These are phyloP conservation scores for Drosophila helvetica DNA, from an alignment of 2,888 invertebrate genomes.

Conservation along the genomic window DNA sequence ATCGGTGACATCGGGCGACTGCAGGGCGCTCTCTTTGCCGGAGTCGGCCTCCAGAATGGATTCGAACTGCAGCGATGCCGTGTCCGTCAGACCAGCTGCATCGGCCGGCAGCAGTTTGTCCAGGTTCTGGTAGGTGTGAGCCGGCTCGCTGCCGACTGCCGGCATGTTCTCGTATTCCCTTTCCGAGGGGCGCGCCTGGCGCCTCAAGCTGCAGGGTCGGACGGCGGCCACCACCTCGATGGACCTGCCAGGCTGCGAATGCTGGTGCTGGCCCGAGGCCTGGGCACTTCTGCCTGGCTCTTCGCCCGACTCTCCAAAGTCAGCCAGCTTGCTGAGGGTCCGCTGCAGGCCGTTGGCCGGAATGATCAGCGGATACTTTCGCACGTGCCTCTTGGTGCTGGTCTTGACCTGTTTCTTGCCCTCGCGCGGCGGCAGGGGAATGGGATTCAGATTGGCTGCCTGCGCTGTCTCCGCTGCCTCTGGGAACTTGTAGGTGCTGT, in stretches of 20 bases:
- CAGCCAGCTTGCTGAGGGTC: conserved; percentile 86
- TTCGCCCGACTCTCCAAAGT: conserved; percentile 45
- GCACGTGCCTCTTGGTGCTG: conserved; percentile 89
- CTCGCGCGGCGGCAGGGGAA: conserved; percentile 92
- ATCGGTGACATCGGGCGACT: conserved; percentile 83
- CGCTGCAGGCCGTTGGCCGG: conserved; percentile 87
- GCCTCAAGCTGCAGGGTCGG: conserved; percentile 62
- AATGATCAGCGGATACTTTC: conserved; percentile 92
- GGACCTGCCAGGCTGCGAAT: conserved; percentile 37
- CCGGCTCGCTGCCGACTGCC: conserved; percentile 26
- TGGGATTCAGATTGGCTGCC: conserved; percentile 85
- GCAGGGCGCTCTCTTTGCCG: conserved; percentile 76
- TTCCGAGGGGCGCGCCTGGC: conserved; percentile 38
- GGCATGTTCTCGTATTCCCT: conserved; percentile 74
- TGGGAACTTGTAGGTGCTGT: conserved; percentile 82
- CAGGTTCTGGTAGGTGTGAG: conserved; percentile 80
- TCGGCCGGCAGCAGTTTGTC: conserved; percentile 63
- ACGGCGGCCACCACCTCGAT: conserved; percentile 77
- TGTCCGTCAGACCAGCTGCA: conserved; percentile 78
- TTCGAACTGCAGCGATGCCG: conserved; percentile 84
- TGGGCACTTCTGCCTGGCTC: conserved; percentile 6
- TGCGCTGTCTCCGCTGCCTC: conserved; percentile 51
- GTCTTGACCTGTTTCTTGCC: conserved; percentile 85
- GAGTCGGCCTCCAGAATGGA: conserved; percentile 83
- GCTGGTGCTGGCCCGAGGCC: conserved; percentile 21